A percentile compares a stretch with the other conserved stretches of the same genome.
phyloP scores from a whole-genome alignment of 2,888 invertebrate species.

The Scaptomyza parva region DNA sequence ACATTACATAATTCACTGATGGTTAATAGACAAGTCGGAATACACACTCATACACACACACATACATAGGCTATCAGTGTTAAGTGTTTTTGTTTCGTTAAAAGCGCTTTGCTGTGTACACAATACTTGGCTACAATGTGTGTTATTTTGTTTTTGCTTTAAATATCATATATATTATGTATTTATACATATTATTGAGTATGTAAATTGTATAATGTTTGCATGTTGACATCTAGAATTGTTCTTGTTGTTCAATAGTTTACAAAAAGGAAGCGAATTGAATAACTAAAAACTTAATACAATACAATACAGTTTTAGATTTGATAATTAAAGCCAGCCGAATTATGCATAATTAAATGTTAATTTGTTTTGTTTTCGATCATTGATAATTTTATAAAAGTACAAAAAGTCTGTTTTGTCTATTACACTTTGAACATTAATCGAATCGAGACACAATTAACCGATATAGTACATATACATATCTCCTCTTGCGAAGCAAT shows the following conservation, averaged over 20 bases:
- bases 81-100: slow-evolving; percentile 42
- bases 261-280: slow-evolving; percentile 43
- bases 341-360: slow-evolving; percentile 64
- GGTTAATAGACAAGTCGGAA: slow-evolving; percentile 42
- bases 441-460: slow-evolving; percentile 46
- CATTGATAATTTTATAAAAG: slow-evolving; percentile 71
- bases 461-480: slow-evolving; percentile 48
- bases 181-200: slow-evolving; percentile 56
- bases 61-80: slow-evolving; percentile 29
- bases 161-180: slow-evolving; percentile 45
- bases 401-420: slow-evolving; percentile 70
- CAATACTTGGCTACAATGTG: slow-evolving; percentile 53
- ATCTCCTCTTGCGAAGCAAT: slow-evolving; percentile 37
- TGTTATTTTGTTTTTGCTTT: slow-evolving; percentile 8
- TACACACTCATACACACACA: neutral
- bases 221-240: slow-evolving; percentile 76
- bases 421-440: slow-evolving; percentile 37
- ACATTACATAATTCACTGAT: slow-evolving; percentile 25
- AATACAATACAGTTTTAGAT: slow-evolving; percentile 9
- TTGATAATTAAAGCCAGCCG: slow-evolving; percentile 51
- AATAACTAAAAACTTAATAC: slow-evolving; percentile 17
- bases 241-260: slow-evolving; percentile 32
- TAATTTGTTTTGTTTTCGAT: slow-evolving; percentile 20
- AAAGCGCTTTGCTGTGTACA: slow-evolving; percentile 58
- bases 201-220: slow-evolving; percentile 52